Evolutionary conservation across 2,888 invertebrate species (phyloP).

Genomic region (Formica aserva): DNA sequence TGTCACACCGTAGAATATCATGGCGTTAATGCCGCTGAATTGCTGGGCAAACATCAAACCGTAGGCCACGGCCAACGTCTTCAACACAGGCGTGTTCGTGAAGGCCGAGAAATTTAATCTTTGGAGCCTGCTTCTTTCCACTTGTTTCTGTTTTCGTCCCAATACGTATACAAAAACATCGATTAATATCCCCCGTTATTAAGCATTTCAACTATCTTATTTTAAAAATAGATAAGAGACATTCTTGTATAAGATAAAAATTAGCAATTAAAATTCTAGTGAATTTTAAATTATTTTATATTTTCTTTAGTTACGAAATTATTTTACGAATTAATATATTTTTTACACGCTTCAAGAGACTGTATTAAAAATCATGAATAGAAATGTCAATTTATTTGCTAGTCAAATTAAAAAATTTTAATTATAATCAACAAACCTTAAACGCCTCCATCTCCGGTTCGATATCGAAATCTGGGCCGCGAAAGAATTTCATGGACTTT

Average conservation of each 20-base stretch:
- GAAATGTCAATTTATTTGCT: not conserved
- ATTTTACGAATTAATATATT: not conserved
- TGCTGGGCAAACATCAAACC: constrained; percentile 95
- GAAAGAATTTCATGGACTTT: constrained; percentile 89
- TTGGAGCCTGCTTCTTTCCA: constrained; percentile 29
- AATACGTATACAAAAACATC: not conserved
- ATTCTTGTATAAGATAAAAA: not conserved
- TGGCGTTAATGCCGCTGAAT: constrained; percentile 92
- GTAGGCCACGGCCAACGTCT: constrained; percentile 90
- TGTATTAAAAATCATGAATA: not conserved
- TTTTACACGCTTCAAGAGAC: not conserved
- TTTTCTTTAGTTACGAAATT: not conserved
- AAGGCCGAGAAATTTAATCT: constrained; percentile 85
- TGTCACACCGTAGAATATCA: constrained; percentile 91
- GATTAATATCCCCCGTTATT: constrained; percentile 1
- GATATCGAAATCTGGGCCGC: constrained; percentile 90
- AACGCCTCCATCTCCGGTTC: constrained; percentile 89
- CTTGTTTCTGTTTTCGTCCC: constrained; percentile 55
- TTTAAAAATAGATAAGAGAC: not conserved
- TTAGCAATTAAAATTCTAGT: not conserved
- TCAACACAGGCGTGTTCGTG: constrained; percentile 88
- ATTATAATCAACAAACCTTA: constrained; percentile 86
- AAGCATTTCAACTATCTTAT: not conserved
- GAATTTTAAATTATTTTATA: not conserved
- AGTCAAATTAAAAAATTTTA: not conserved